A percentile compares a stretch with the other conserved stretches of the same genome.
Conservation (phyloP, 1,140 invertebrate genomes). For the Acromyrmex charruanus region DNA sequence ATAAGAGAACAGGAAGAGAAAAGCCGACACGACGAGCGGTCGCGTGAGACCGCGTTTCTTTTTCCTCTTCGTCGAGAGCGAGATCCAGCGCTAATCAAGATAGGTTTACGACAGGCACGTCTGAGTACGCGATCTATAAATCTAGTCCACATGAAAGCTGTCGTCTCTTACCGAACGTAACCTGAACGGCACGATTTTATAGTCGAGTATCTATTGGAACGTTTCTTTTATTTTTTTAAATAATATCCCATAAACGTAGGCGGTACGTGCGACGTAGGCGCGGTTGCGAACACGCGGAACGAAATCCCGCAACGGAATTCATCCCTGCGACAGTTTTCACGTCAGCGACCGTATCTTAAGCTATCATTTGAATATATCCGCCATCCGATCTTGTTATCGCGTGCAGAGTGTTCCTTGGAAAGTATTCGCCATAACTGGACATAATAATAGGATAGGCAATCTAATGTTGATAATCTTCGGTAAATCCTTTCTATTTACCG, state of each 20-base stretch:
- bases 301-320: constrained; percentile 2
- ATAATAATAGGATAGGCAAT: neutral
- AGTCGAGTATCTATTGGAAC: neutral
- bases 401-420: neutral
- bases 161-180: neutral
- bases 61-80: neutral
- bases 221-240: neutral
- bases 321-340: neutral
- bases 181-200: neutral
- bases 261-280: neutral
- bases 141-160: neutral
- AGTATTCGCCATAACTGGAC: too few species aligned
- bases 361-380: neutral
- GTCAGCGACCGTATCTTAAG: neutral
- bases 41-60: neutral
- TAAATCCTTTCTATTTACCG: neutral
- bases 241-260: neutral
- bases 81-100: constrained; percentile 26
- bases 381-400: neutral
- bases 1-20: constrained; percentile 43
- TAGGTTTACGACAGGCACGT: constrained; percentile 17
- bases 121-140: constrained; percentile 15
- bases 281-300: neutral
- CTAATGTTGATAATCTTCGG: constrained; percentile 10
- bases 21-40: neutral